These are phyloP conservation scores for Oeneis ivallda DNA, from an alignment of 2,888 invertebrate genomes.

Conservation along the genomic window DNA sequence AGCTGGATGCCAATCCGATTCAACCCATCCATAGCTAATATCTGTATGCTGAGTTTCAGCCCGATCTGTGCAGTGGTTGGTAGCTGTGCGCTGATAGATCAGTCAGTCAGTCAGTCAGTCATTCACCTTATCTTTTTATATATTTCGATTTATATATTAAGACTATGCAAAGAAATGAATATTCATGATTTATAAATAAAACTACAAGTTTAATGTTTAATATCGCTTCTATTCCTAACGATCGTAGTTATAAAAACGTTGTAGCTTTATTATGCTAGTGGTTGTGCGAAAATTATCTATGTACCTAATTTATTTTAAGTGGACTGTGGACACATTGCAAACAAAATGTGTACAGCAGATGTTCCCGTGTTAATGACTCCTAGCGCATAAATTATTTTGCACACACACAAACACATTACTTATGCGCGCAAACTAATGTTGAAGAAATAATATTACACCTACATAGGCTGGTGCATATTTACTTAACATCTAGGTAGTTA, in stretches of 20 bases:
- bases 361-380: constrained; percentile 51
- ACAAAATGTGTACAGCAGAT: constrained; percentile 48
- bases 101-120: too few relatives aligned
- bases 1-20: too few relatives aligned
- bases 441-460: not conserved
- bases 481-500: not conserved
- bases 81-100: too few relatives aligned
- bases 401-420: not conserved
- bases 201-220: not conserved
- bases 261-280: not conserved
- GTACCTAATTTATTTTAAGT: constrained; percentile 20
- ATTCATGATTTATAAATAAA: not conserved
- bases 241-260: not conserved
- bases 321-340: constrained; percentile 23
- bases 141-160: too few relatives aligned
- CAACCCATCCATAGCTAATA: too few relatives aligned
- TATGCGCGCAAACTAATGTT: constrained; percentile 2
- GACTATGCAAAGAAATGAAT: not conserved
- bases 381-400: constrained; percentile 30
- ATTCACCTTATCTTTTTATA: too few relatives aligned
- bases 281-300: constrained; percentile 24
- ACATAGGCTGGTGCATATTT: not conserved
- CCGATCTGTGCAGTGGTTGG: too few relatives aligned
- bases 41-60: too few relatives aligned
- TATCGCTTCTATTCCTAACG: not conserved